phyloP scores from a whole-genome alignment of 1,140 invertebrate genomes.

The Tetraneura akinire region DNA sequence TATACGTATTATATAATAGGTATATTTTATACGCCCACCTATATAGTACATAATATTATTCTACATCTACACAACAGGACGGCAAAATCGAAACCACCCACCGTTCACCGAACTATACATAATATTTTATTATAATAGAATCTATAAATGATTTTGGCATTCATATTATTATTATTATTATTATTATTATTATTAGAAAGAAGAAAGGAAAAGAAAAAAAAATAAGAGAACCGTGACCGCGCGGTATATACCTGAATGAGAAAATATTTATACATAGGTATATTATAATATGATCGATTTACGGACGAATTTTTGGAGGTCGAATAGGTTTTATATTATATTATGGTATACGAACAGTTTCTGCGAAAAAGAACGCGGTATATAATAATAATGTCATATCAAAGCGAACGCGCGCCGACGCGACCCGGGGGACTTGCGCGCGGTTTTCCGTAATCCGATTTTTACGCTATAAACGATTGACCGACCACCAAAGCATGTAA shows the following conservation, averaged over 20 bases:
- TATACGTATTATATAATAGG: no score
- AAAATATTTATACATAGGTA: conserved; percentile 8
- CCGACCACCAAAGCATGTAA: neutral
- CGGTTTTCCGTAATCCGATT: neutral
- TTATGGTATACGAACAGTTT: neutral
- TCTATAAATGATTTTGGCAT: conserved; percentile 13
- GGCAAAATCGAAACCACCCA: conserved; percentile 1
- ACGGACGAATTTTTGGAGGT: neutral
- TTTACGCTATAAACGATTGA: conserved; percentile 1
- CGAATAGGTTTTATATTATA: neutral
- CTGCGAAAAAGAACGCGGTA: neutral
- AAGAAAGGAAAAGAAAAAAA: neutral
- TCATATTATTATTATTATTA: conserved; percentile 7
- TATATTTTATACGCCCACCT: no score
- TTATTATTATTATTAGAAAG: neutral
- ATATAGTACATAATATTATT: neutral
- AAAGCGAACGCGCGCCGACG: neutral
- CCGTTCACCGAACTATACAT: no score
- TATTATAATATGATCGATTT: neutral
- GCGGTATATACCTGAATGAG: neutral
- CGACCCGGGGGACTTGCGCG: neutral
- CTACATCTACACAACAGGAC: no score
- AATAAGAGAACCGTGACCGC: neutral
- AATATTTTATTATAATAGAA: no score
- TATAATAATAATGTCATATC: conserved; percentile 17